phyloP scores from a whole-genome alignment of 2,113 vertebrate genomes.

The Archilochus colubris region DNA sequence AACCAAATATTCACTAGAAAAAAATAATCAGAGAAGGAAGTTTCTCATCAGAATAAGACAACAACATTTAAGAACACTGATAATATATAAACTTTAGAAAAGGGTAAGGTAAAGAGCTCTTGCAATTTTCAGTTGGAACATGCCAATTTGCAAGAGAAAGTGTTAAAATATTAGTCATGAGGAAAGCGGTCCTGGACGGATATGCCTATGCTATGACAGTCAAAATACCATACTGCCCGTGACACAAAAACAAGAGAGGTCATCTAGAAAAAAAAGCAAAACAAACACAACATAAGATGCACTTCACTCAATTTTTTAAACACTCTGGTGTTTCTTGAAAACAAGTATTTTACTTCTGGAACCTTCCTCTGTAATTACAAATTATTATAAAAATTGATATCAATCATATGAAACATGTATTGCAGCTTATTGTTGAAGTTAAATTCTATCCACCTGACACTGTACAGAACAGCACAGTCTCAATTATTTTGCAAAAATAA shows the following conservation, averaged over 20 bases:
- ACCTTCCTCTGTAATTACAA: conserved; percentile 16
- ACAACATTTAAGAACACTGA: neutral
- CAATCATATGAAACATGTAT: conserved; percentile 1
- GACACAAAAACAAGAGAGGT: neutral
- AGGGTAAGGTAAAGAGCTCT: neutral
- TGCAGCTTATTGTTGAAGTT: neutral
- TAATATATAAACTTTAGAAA: neutral
- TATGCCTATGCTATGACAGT: neutral
- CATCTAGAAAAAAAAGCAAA: neutral
- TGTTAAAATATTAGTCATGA: neutral
- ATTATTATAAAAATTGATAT: conserved; percentile 34
- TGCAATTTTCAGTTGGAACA: neutral
- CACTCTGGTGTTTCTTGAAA: neutral
- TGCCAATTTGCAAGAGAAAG: neutral
- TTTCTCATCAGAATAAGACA: neutral
- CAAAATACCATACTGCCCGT: neutral
- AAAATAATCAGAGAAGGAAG: neutral
- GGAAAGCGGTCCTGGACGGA: neutral
- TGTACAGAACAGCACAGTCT: neutral
- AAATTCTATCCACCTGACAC: neutral
- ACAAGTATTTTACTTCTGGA: neutral
- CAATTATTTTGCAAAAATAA: neutral
- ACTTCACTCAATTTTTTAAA: neutral
- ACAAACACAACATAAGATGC: neutral
- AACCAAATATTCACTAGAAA: neutral